A percentile compares a stretch with the other conserved stretches of the same genome.
Conservation (phyloP, 1,140 invertebrate species). For the Cardiocondyla obscurior region DNA sequence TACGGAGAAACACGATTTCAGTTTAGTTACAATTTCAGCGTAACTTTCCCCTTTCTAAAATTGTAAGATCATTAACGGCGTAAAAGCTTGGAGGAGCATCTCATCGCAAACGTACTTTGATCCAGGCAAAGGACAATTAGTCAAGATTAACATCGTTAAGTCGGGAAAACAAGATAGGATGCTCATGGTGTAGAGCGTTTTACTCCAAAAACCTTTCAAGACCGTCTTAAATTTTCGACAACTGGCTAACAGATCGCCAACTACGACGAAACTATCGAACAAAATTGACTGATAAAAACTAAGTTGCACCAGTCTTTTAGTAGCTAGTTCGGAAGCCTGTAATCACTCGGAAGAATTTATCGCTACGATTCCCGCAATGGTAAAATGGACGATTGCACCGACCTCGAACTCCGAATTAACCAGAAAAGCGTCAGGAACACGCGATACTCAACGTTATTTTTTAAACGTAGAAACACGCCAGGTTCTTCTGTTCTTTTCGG, state of each 20-base stretch:
- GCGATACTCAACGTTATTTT: neutral
- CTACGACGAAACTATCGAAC: neutral
- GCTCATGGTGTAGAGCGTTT: neutral
- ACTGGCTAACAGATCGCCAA: neutral
- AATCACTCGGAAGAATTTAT: slow-evolving; percentile 36
- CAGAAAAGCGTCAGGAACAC: neutral
- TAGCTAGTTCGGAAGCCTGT: neutral
- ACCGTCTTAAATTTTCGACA: neutral
- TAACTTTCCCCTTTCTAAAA: neutral
- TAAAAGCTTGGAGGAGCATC: neutral
- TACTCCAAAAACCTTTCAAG: slow-evolving; percentile 8
- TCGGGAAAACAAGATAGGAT: neutral
- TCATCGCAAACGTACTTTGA: neutral
- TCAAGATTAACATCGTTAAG: slow-evolving; percentile 5
- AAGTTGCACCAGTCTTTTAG: neutral
- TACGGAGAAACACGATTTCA: neutral
- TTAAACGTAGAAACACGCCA: neutral
- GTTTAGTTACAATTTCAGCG: neutral
- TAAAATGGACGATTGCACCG: neutral
- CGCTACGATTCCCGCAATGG: neutral
- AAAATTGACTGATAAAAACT: slow-evolving; percentile 29
- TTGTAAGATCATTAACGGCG: neutral
- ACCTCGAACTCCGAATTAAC: neutral
- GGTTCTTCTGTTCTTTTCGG: neutral
- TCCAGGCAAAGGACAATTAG: slow-evolving; percentile 7